Evolutionary conservation across 2,113 vertebrate genomes (phyloP), one percentile per base, ranked within the genome.

Genomic region (Eulemur rufifrons): DNA sequence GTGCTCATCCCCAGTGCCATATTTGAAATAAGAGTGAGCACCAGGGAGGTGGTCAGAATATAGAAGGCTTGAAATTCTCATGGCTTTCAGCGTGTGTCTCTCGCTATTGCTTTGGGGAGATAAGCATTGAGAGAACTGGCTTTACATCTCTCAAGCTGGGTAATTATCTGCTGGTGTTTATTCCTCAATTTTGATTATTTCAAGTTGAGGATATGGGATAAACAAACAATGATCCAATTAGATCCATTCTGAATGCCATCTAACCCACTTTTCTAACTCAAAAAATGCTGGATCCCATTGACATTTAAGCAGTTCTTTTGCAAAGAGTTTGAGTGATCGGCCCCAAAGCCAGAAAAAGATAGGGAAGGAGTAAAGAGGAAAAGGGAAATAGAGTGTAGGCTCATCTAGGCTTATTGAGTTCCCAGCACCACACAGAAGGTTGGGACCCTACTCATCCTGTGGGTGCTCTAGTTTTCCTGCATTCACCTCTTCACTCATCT

Each of bases 1-100:
- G 63, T 69, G 50, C 52, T 97, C 77, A 23, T 42, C 78, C 66
- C 50, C 63, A 77, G 21, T 0, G 5, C 18, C 32, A 21, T 54
- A 27, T 78, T 23, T 95, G 76, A 96, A 73, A 84, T 87, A n/a
- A 78, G 8, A 68, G 83, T 73, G 25, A 91, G 56, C 23, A 77
- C 54, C 6, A 86, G 47, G 42, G 92, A 54, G 50, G 29, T 21
- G 23, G 39, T 37, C 63, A 69, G 86, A 54, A 90, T 61, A 81
- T 1, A 42, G 59, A 2, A 80, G 92, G 18, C 47, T 68, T 21
- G 37, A 90, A 52, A 64, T 29, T 34, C 76, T 63, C 18, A 0
- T 37, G 37, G 50, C 18, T 86, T 95, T 88, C 66, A 73, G 71
- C 59, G 68, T 47, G 5, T 14, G 6, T 84, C 68, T 83, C 39